phyloP scores from a whole-genome alignment of 2,113 vertebrate genomes.

The Silurus glanis region DNA sequence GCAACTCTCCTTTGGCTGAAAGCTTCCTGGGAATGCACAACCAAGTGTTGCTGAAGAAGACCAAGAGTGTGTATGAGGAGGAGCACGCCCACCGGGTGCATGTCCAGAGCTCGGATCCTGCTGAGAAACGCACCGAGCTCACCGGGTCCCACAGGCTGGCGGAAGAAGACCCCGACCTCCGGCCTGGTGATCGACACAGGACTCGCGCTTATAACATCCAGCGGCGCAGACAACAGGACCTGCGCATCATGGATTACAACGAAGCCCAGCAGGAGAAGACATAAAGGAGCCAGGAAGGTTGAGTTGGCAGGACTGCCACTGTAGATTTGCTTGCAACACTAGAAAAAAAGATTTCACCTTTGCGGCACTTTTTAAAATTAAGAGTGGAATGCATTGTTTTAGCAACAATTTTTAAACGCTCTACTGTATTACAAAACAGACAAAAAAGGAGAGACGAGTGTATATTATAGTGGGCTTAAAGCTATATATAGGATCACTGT shows the following conservation, averaged over 20 bases:
- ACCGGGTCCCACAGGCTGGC: neutral
- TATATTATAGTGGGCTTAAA: constrained; percentile 21
- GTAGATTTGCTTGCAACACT: constrained; percentile 69
- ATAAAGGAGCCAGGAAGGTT: constrained; percentile 56
- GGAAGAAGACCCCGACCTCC: constrained; percentile 38
- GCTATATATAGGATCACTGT: constrained; percentile 30
- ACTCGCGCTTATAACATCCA: constrained; percentile 52
- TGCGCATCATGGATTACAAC: constrained; percentile 96
- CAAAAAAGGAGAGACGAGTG: constrained; percentile 5
- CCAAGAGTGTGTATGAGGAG: constrained; percentile 81
- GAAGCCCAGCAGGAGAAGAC: constrained; percentile 82
- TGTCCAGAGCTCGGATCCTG: constrained; percentile 48
- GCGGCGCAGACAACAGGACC: constrained; percentile 68
- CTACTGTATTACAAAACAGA: constrained; percentile 33
- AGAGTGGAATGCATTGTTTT: constrained; percentile 46
- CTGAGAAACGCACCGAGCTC: constrained; percentile 27
- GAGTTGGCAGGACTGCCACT: neutral
- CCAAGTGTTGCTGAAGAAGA: constrained; percentile 86
- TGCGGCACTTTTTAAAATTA: constrained; percentile 25
- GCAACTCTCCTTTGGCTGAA: constrained; percentile 73
- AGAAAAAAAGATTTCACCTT: constrained; percentile 55
- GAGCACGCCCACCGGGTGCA: constrained; percentile 66
- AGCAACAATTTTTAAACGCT: constrained; percentile 40
- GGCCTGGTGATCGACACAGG: constrained; percentile 39
- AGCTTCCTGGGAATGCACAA: constrained; percentile 91